phyloP scores from a whole-genome alignment of 2,888 invertebrate species.

The Lagria hirta region DNA sequence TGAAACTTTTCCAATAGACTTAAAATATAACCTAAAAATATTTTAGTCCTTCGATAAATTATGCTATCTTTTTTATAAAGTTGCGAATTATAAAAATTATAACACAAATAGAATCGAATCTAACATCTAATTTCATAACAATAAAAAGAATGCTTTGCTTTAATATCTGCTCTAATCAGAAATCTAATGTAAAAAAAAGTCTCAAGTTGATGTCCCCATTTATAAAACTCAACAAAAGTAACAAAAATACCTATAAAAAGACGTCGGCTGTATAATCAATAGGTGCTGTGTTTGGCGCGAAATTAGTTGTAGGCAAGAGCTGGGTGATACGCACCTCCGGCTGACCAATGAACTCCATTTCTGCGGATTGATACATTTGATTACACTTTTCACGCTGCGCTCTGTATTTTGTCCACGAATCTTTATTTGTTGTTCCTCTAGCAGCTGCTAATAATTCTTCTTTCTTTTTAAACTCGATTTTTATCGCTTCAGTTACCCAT shows the following conservation, averaged over 20 bases:
- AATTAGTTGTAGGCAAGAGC: slow-evolving; percentile 53
- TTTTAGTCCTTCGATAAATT: too few species aligned
- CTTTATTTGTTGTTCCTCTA: slow-evolving; percentile 53
- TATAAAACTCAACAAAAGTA: too few species aligned
- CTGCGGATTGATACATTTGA: slow-evolving; percentile 59
- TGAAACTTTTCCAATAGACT: too few species aligned
- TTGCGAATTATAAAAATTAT: too few species aligned
- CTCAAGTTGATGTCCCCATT: too few species aligned
- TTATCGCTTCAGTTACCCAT: slow-evolving; percentile 61
- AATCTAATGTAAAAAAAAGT: too few species aligned
- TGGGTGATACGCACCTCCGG: slow-evolving; percentile 58
- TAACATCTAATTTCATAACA: too few species aligned
- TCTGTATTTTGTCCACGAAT: slow-evolving; percentile 60
- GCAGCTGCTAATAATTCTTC: slow-evolving; percentile 58
- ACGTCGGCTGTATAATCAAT: slow-evolving; percentile 55
- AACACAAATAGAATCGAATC: too few species aligned
- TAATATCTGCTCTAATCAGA: too few species aligned
- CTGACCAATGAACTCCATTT: slow-evolving; percentile 58
- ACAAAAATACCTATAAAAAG: slow-evolving; percentile 51
- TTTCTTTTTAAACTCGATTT: slow-evolving; percentile 54
- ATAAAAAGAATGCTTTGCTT: too few species aligned
- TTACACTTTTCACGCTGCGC: slow-evolving; percentile 62
- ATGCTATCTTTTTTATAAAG: too few species aligned
- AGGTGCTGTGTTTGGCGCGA: slow-evolving; percentile 51
- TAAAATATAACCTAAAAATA: too few species aligned